Evolutionary conservation across 2,113 vertebrate genomes (phyloP), one percentile per base, ranked within the genome.

Genomic region (Nyctibius bracteatus): DNA sequence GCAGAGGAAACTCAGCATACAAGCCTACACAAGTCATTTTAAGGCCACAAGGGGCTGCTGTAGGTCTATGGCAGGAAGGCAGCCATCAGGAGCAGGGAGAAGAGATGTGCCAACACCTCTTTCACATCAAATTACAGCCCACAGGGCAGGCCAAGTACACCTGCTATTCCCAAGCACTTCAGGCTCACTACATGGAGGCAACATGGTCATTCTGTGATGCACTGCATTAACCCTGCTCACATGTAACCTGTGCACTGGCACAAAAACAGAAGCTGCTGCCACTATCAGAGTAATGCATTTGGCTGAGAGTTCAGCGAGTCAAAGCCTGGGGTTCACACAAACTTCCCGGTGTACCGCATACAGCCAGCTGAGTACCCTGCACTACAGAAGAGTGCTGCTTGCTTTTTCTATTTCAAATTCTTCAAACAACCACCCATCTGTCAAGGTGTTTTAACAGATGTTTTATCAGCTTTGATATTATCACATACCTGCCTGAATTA

Each of bases 31-130:
- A 20, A 81, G 72, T 52, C 54, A 14, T 11, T 23, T 39, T 6
- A 52, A 88, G 72, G 81, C 97, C 97, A 96, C 97, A 92, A 97
- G 97, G 72, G 97, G 97, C 92, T 97, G 96, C 96, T 97, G 19
- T 91, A 90, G 66, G 93, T 9, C 94, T 46, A 2, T 6, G 28
- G 75, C 51, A 95, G 84, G 47, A 10, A 62, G 39, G 71, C 83
- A 46, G 44, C 33, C 43, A 1, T 3, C 49, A 16, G 84, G 8
- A 71, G 79, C 66, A 8, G 70, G 55, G 68, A 68, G 14, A 12
- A 4, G 57, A 20, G 51, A 37, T 27, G 22, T 10, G 65, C 65
- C 71, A 23, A 30, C 84, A 43, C 12, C 46, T 20, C 11, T 3
- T 43, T 10, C 70, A 8, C 73, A 28, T 12, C 24, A 25, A 46